A percentile compares a stretch with the other conserved stretches of the same genome.
Evolutionary conservation across 2,113 vertebrate species (phyloP).

Genomic region (Alethe diademata): DNA sequence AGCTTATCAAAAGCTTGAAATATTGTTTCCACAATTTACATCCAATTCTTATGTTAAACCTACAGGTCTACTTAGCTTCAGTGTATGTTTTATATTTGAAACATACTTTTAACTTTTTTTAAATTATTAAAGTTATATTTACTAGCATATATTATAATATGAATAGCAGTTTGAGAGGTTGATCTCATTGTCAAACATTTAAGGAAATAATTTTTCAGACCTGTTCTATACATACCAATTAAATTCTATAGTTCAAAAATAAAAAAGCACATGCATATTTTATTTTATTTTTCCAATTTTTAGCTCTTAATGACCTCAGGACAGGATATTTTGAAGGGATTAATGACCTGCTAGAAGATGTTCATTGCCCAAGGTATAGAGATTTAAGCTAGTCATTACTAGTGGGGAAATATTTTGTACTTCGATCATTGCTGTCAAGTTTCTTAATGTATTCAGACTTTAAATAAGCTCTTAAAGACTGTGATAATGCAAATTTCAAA

Average conservation of each 20-base stretch:
- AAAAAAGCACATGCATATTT: neutral
- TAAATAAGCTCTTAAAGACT: slow-evolving; percentile 25
- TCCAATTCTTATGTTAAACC: slow-evolving; percentile 30
- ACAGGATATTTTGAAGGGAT: neutral
- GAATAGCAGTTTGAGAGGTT: neutral
- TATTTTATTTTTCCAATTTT: slow-evolving; percentile 44
- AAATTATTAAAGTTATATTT: slow-evolving; percentile 12
- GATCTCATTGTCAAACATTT: neutral
- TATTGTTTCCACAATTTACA: slow-evolving; percentile 7
- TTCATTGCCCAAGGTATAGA: slow-evolving; percentile 1
- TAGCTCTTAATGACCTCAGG: slow-evolving; percentile 14
- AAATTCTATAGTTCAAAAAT: neutral
- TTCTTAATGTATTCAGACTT: slow-evolving; percentile 5
- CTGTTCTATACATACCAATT: neutral
- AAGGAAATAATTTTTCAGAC: neutral
- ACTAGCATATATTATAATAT: neutral
- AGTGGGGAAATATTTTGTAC: slow-evolving; percentile 28
- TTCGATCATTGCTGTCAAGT: slow-evolving; percentile 46
- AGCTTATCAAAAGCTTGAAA: slow-evolving; percentile 27
- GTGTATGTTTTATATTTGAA: slow-evolving; percentile 30
- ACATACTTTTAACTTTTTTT: neutral
- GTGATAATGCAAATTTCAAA: slow-evolving; percentile 23
- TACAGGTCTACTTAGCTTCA: slow-evolving; percentile 1
- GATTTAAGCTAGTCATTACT: slow-evolving; percentile 46
- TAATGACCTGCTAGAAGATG: slow-evolving; percentile 47